Evolutionary conservation across 2,797 vertebrate genomes (phyloP).

Genomic region (Hirundo rustica): DNA sequence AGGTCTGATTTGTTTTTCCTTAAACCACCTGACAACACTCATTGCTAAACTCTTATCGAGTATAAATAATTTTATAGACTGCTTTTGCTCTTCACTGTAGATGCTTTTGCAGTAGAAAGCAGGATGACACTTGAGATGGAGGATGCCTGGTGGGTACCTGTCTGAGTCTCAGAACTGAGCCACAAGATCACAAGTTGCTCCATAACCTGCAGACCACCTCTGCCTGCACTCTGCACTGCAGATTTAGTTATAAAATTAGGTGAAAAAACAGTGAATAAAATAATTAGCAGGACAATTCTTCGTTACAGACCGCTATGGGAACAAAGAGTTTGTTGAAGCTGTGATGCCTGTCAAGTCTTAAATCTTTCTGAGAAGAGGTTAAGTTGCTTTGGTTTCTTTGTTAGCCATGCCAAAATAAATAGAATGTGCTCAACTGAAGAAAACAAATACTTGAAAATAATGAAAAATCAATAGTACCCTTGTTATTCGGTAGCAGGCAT

Average conservation of each 20-base stretch:
- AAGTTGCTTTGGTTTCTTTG: conserved; percentile 37
- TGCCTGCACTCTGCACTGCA: background rate
- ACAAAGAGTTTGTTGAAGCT: background rate
- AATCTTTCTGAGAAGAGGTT: conserved; percentile 29
- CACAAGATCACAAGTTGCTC: background rate
- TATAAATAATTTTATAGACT: background rate
- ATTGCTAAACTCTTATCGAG: background rate
- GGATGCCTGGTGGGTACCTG: background rate
- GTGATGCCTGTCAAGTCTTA: conserved; percentile 22
- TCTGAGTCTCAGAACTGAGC: background rate
- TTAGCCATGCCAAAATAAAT: conserved; percentile 47
- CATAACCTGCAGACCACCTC: background rate
- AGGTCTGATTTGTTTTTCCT: background rate
- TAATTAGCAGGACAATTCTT: background rate
- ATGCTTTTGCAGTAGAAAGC: background rate
- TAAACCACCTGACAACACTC: background rate
- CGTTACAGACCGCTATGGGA: background rate
- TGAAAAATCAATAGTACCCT: conserved; percentile 62
- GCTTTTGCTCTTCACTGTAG: background rate
- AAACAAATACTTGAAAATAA: conserved; percentile 68
- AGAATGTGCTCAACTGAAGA: conserved; percentile 49
- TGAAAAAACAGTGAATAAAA: background rate
- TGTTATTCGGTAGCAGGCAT: conserved; percentile 53
- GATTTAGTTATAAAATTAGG: background rate
- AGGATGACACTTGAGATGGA: background rate